Percentiles rank a stretch among this genome's conserved stretches.
Conservation (phyloP, 2,113 vertebrate species). For the Pseudorasbora parva region DNA sequence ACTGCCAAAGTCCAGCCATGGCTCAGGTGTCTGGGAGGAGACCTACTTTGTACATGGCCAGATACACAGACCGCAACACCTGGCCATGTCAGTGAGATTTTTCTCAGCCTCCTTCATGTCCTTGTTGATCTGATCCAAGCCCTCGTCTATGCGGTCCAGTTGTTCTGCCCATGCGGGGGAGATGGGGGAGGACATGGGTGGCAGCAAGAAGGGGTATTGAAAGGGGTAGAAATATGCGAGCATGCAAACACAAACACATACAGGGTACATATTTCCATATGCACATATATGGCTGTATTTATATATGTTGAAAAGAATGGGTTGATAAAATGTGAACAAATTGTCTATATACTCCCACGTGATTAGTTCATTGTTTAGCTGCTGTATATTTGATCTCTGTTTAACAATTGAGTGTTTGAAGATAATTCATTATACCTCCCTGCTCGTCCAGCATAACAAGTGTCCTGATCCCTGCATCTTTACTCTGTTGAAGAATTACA, state of each 20-base stretch:
- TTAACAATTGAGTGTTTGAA: not conserved
- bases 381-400: not conserved
- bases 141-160: slow-evolving; percentile 71
- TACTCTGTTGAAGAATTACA: slow-evolving; percentile 80
- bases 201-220: slow-evolving; percentile 23
- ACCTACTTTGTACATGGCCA: slow-evolving; percentile 71
- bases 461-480: slow-evolving; percentile 97
- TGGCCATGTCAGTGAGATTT: slow-evolving; percentile 73
- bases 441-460: slow-evolving; percentile 99
- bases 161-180: slow-evolving; percentile 62
- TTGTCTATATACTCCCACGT: not conserved
- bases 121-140: slow-evolving; percentile 73
- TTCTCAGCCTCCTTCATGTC: slow-evolving; percentile 76
- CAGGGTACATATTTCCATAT: slow-evolving; percentile 18
- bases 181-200: not conserved
- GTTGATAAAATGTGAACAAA: not conserved
- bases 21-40: slow-evolving; percentile 28
- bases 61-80: slow-evolving; percentile 69
- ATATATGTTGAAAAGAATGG: not conserved
- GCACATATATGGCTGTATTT: not conserved
- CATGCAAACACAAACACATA: slow-evolving; percentile 23
- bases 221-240: slow-evolving; percentile 31
- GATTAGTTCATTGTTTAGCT: not conserved
- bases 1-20: slow-evolving; percentile 25
- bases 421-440: slow-evolving; percentile 84